Evolutionary conservation across 2,888 invertebrate genomes (phyloP).

Genomic region (Iphiclides podalirius): DNA sequence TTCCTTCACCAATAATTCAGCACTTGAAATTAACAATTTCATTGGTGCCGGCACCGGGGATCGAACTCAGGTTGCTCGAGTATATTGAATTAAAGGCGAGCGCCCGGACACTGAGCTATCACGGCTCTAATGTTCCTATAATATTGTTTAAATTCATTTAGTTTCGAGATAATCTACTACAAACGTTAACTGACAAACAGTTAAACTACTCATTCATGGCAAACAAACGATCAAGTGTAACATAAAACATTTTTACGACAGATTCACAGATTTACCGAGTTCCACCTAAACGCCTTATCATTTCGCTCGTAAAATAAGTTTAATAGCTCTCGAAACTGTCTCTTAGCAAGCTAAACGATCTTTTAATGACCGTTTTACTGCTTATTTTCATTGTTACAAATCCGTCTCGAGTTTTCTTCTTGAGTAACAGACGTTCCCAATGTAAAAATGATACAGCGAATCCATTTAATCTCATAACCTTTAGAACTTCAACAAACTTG

Average conservation of each 20-base stretch:
- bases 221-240: constrained; percentile 46
- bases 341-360: constrained; percentile 16
- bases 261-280: constrained; percentile 53
- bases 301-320: constrained; percentile 58
- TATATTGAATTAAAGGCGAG: too few relatives aligned
- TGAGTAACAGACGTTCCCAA: neutral
- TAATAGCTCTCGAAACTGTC: constrained; percentile 39
- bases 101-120: too few relatives aligned
- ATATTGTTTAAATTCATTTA: too few relatives aligned
- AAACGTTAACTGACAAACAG: neutral
- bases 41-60: too few relatives aligned
- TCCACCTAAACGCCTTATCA: constrained; percentile 61
- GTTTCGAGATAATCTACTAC: too few relatives aligned
- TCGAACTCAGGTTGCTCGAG: too few relatives aligned
- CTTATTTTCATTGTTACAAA: constrained; percentile 20
- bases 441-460: neutral
- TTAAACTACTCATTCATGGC: neutral
- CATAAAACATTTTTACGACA: constrained; percentile 34
- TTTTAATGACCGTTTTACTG: constrained; percentile 21
- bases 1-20: too few relatives aligned
- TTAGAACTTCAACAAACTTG: neutral
- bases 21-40: too few relatives aligned
- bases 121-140: too few relatives aligned
- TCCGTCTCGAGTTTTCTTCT: constrained; percentile 5
- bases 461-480: neutral